Conservation (phyloP, 2,113 vertebrate species). For the Brachirus orientalis region DNA sequence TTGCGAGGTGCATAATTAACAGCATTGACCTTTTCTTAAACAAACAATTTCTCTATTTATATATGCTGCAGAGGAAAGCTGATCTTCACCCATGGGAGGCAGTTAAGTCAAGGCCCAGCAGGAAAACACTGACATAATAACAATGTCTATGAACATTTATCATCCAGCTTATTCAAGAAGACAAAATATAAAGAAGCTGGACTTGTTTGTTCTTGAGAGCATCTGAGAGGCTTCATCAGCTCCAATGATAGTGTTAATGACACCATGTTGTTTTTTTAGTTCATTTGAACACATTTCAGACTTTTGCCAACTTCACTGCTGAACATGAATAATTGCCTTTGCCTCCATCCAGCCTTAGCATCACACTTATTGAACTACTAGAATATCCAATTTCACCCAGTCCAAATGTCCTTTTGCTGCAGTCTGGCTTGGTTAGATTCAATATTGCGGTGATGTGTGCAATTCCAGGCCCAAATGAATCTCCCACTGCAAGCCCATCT, state of each 20-base stretch:
- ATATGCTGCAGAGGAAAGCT: constrained; percentile 45
- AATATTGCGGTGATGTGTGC: constrained; percentile 76
- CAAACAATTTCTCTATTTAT: constrained; percentile 64
- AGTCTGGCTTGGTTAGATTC: constrained; percentile 82
- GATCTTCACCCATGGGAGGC: constrained; percentile 33
- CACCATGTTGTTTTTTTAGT: constrained; percentile 53
- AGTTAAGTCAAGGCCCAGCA: constrained; percentile 14
- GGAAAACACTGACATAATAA: constrained; percentile 31
- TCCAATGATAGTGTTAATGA: constrained; percentile 45
- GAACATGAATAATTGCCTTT: constrained; percentile 78
- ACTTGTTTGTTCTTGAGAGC: constrained; percentile 28
- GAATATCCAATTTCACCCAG: constrained; percentile 80
- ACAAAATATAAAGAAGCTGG: constrained; percentile 22
- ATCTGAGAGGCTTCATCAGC: constrained; percentile 28
- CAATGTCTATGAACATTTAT: constrained; percentile 42
- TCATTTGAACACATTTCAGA: constrained; percentile 63
- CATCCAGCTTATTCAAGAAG: constrained; percentile 23
- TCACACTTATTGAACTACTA: constrained; percentile 75
- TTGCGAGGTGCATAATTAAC: constrained; percentile 69
- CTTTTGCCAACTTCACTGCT: constrained; percentile 48
- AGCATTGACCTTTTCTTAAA: constrained; percentile 57
- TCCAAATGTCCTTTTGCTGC: constrained; percentile 76
- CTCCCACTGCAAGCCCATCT: constrained; percentile 65
- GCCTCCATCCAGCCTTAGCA: constrained; percentile 51
- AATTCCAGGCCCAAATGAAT: constrained; percentile 81